Evolutionary conservation across 2,113 vertebrate genomes (phyloP), one percentile per base, ranked within the genome.

Genomic region (Poeciliopsis turrubarensis): DNA sequence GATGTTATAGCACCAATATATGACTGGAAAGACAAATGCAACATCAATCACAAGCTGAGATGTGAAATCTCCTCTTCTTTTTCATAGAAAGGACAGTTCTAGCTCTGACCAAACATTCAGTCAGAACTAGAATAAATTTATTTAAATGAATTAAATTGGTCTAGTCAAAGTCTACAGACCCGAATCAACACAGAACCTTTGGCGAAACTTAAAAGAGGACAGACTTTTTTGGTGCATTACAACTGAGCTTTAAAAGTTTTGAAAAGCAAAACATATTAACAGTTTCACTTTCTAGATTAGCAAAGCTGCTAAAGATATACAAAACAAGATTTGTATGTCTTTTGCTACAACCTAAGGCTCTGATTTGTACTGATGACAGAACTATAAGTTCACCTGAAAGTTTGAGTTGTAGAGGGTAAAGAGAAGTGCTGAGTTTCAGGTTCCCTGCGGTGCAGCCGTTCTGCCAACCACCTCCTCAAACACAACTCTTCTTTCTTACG

Each of bases 381-480:
- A 27, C 65, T 29, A 25, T 9, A n/a, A 41, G 65, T 44, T 67
- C 5, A 27, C 39, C n/a, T 67, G 37, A 27, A 66, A 66, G 65
- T 41, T 39, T 27, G 34, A 44, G 37, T 26, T 44, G 14, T 44
- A 67, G 26, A 41, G 14, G 25, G 7, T 17, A 34, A 27, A 41
- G n/a, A 27, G 7, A 67, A 66, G 39, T 13, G 14, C 37, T 26
- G 25, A 66, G 34, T 41, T 27, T 39, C 26, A 14, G 26, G 14
- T 44, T 26, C 37, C 37, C 37, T 44, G 65, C n/a, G 13, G n/a
- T 27, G 65, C 37, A 67, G n/a, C n/a, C 39, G 65, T 9, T 67
- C 65, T 67, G 31, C 63, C 32, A 37, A 67, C 65, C 65, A 67
- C 65, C 34, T 44, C 37, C n/a, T 67, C 65, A 67, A 22, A 44